Percentiles rank a stretch among this genome's conserved stretches.
Conservation (phyloP, 1,140 invertebrate species). For the Lordiphosa mommai region DNA sequence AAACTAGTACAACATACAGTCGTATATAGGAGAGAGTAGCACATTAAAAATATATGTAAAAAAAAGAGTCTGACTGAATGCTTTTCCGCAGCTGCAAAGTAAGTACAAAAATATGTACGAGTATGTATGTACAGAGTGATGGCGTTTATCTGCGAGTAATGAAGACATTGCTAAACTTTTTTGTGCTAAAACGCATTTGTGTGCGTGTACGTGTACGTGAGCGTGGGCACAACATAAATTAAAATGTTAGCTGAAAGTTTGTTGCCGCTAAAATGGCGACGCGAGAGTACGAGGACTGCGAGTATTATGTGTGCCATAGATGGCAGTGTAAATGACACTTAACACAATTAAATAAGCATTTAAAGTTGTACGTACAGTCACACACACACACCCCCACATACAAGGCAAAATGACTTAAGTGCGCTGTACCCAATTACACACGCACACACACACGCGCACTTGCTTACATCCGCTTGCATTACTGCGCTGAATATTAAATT, state of each 20-base stretch:
- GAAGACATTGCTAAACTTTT: no score
- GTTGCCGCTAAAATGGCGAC: constrained; percentile 58
- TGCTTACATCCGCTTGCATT: constrained; percentile 13
- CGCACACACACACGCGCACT: constrained; percentile 12
- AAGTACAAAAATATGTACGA: no score
- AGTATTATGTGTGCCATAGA: constrained; percentile 7
- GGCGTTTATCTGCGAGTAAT: no score
- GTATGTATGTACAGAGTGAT: no score
- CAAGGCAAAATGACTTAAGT: constrained; percentile 37
- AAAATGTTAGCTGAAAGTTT: constrained; percentile 75
- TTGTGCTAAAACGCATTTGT: constrained; percentile 35
- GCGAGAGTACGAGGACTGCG: constrained; percentile 8
- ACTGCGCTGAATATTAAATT: constrained; percentile 60
- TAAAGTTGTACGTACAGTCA: constrained; percentile 51
- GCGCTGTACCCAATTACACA: constrained; percentile 37
- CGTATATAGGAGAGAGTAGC: no score
- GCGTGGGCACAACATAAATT: constrained; percentile 58
- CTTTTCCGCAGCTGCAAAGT: constrained; percentile 7
- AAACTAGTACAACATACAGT: no score
- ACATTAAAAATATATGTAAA: no score
- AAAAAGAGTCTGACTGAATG: constrained; percentile 6
- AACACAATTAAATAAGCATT: constrained; percentile 77
- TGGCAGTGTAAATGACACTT: constrained; percentile 70
- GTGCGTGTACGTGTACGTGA: background rate
- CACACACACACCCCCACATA: background rate